A percentile compares a stretch with the other conserved stretches of the same genome.
These are phyloP conservation scores for Mechanitis messenoides DNA, from an alignment of 2,888 invertebrate genomes.

Conservation along the genomic window DNA sequence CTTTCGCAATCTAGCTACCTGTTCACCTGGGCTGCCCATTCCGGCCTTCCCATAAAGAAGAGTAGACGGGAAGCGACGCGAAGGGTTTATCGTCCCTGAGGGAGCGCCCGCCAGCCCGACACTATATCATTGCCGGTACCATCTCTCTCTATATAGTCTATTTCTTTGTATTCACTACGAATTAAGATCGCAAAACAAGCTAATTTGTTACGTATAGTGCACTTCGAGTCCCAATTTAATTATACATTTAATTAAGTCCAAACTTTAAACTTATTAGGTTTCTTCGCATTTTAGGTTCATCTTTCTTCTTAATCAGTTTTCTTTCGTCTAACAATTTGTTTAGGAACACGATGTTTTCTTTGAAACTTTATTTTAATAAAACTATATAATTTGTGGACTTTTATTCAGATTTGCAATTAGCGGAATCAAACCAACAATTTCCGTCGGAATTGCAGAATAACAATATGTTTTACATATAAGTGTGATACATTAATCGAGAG, in stretches of 20 bases:
- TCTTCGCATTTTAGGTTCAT: neutral
- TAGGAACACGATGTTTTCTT: neutral
- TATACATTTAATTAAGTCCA: conserved; percentile 10
- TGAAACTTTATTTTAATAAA: neutral
- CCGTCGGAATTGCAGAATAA: conserved; percentile 36
- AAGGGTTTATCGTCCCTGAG: conserved; percentile 75
- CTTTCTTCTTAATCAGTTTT: conserved; percentile 1
- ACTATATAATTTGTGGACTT: conserved; percentile 9
- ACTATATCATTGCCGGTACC: conserved; percentile 74
- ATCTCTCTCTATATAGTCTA: conserved; percentile 58
- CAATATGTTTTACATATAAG: conserved; percentile 42
- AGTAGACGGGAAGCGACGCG: conserved; percentile 71
- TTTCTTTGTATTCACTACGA: conserved; percentile 55
- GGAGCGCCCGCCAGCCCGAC: conserved; percentile 69
- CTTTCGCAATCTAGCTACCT: conserved; percentile 73
- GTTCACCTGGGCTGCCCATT: conserved; percentile 74
- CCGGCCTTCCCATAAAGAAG: conserved; percentile 75
- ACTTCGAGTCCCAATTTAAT: conserved; percentile 21
- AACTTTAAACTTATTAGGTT: conserved; percentile 7
- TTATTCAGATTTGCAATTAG: conserved; percentile 33
- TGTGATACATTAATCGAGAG: conserved; percentile 52
- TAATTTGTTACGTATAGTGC: conserved; percentile 40
- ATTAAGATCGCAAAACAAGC: conserved; percentile 59
- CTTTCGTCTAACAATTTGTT: neutral
- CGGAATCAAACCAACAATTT: conserved; percentile 36